Evolutionary conservation across 2,888 invertebrate species (phyloP), one percentile per base, ranked within the genome.

Genomic region (Agonopterix heracliana): DNA sequence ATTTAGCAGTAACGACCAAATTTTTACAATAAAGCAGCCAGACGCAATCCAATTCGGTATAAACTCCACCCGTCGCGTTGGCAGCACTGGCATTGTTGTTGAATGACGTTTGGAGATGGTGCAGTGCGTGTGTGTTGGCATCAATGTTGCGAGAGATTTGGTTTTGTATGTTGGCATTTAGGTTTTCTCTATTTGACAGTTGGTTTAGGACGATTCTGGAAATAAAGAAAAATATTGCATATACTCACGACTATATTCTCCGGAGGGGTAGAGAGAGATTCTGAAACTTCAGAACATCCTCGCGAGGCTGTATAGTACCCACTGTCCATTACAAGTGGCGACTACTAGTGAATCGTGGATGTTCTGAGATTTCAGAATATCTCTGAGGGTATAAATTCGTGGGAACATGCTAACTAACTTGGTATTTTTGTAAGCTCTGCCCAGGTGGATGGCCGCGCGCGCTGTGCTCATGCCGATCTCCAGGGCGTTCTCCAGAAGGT

Each of bases 1-100:
- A 61, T 45, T 84, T 85, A 0, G 90, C 78, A 0, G 91, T 90
- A 1, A 84, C 88, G 4, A 82, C 89, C 49, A 91, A 70, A 69
- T 91, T 91, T 47, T 82, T 74, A 61, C 91, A 91, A 61, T 91
- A 91, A 44, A 91, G 63, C 49, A 90, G 71, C 91, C 91, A 91
- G 10, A 91, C 81, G 54, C 91, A 91, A 60, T 91, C 91, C 58
- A 91, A 59, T 35, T 89, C 87, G 0, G 86, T 86, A 52, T 74
- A 82, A 11, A 10, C 11, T 5, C n/a, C n/a, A 9, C 51, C 59
- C 48, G 64, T 59, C 1, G 50, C 47, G 55, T 51, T 75, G 67
- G 68, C 65, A 69, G 53, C 70, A 67, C 64, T 60, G 51, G 53
- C 68, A 56, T 65, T 66, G 11, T 41, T 41, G 50, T 66, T 69